Evolutionary conservation across 2,797 vertebrate species (phyloP).

Genomic region (Ctenopoma kingsleyae): DNA sequence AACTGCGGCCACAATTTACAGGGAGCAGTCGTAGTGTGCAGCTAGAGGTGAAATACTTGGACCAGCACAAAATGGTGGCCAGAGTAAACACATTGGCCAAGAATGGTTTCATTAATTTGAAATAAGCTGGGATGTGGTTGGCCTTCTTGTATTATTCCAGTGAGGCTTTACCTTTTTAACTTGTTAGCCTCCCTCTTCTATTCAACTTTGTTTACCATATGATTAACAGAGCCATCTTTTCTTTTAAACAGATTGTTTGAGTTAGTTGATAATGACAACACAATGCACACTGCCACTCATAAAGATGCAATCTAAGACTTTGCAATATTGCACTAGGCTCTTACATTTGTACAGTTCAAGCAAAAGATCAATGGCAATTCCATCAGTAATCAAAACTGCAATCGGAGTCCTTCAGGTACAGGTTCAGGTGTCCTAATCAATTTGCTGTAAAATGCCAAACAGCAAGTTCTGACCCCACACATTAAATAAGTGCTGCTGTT

Average conservation of each 20-base stretch:
- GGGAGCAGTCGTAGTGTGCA: slow-evolving; percentile 25
- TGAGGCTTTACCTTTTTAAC: slow-evolving; percentile 32
- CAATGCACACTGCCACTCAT: not conserved
- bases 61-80: slow-evolving; percentile 42
- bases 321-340: not conserved
- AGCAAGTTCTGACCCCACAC: not conserved
- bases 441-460: not conserved
- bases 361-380: not conserved
- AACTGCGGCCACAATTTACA: slow-evolving; percentile 49
- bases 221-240: slow-evolving; percentile 14
- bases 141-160: slow-evolving; percentile 37
- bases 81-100: slow-evolving; percentile 39
- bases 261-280: slow-evolving; percentile 3
- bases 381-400: not conserved
- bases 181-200: slow-evolving; percentile 26
- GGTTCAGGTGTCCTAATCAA: not conserved
- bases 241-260: slow-evolving; percentile 1
- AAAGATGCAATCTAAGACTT: not conserved
- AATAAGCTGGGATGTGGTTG: slow-evolving; percentile 37
- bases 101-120: slow-evolving; percentile 47
- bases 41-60: slow-evolving; percentile 46
- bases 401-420: slow-evolving; percentile 9
- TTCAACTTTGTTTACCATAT: not conserved
- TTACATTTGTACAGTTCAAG: slow-evolving; percentile 2
- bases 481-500: not conserved